A percentile compares a stretch with the other conserved stretches of the same genome.
These are phyloP conservation scores for Papilio protenor DNA, from an alignment of 2,888 invertebrate genomes.

Conservation along the genomic window DNA sequence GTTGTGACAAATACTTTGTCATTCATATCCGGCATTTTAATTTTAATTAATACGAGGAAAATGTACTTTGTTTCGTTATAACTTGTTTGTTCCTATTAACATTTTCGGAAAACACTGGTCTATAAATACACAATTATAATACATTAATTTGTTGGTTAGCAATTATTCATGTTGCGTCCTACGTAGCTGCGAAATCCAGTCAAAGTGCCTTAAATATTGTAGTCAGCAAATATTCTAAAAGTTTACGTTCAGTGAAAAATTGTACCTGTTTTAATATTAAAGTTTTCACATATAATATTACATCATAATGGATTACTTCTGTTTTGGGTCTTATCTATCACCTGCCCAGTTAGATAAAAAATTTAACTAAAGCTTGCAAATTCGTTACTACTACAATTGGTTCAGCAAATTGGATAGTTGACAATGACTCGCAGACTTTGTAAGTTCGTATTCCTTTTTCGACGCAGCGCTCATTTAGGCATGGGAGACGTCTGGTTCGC, in stretches of 20 bases:
- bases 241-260: too few relatives aligned
- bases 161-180: too few relatives aligned
- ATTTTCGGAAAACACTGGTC: background rate
- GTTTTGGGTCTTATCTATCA: background rate
- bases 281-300: too few relatives aligned
- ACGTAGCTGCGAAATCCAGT: too few relatives aligned
- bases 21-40: constrained; percentile 32
- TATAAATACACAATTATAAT: background rate
- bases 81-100: background rate
- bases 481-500: constrained; percentile 61
- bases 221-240: too few relatives aligned
- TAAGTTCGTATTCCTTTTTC: constrained; percentile 54
- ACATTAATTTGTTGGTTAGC: too few relatives aligned
- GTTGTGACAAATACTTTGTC: constrained; percentile 62
- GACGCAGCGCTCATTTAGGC: constrained; percentile 49
- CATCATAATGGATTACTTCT: too few relatives aligned
- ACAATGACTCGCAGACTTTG: constrained; percentile 32
- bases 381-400: background rate
- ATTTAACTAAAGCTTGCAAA: too few relatives aligned
- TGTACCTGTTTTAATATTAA: too few relatives aligned
- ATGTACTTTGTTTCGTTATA: constrained; percentile 8
- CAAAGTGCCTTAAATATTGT: too few relatives aligned
- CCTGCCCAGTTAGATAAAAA: background rate
- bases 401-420: constrained; percentile 27
- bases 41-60: constrained; percentile 19